Evolutionary conservation across 2,797 vertebrate genomes (phyloP), one percentile per base, ranked within the genome.

Genomic region (Micrastur ruficollis): DNA sequence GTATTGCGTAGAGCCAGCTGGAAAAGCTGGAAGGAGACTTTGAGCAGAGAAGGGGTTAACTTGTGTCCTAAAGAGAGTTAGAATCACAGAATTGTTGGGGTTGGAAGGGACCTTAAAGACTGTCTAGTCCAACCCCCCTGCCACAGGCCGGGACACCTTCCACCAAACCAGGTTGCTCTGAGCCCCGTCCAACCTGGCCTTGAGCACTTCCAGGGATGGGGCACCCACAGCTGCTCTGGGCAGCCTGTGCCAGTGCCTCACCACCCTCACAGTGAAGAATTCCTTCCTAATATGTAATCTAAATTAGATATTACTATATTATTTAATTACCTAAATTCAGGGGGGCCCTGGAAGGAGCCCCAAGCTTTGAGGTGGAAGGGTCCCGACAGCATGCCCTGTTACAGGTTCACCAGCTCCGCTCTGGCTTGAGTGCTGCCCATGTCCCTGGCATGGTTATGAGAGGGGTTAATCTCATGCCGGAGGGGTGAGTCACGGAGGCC

Each of bases 401-500:
- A 19, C 52, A 0, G 5, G 47, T 46, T n/a, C 58, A 4, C 53
- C 44, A 21, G 44, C 40, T 92, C 68, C 34, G 36, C 59, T 23
- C 36, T 32, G 34, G 25, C 14, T 34, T 2, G 32, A 55, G 78
- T 4, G 8, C 46, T 31, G 29, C 36, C 5, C 10, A 6, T 3
- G 59, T 42, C 76, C 62, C 61, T 9, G 27, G 40, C 26, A 2
- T 3, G 73, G 31, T 6, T 11, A 13, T 4, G 46, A 80, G n/a
- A 58, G 4, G 74, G 62, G 68, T 71, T 81, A 84, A 66, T 26
- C 71, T 76, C 73, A 5, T 97, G 81, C 93, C 73, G 0, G 36
- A 40, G 72, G n/a, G 59, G 15, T 94, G 96, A 95, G 53, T 94
- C 79, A 93, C 1, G 8, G 46, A 52, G 76, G 76, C 58, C 67